Evolutionary conservation across 2,888 invertebrate genomes (phyloP).

Genomic region (Epistrophe eligans): DNA sequence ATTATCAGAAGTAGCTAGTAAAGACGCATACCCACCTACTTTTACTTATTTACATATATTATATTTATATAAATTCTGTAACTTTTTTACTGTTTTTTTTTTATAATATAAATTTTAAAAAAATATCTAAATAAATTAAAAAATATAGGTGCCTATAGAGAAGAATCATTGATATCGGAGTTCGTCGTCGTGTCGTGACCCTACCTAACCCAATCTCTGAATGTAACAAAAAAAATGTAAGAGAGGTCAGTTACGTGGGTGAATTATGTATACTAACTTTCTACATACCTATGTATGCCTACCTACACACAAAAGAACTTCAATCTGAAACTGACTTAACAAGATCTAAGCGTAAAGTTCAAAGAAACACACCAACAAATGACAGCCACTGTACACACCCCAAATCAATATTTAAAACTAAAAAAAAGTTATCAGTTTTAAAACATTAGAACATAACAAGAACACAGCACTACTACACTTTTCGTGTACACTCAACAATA

Average conservation of each 20-base stretch:
- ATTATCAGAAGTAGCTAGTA: too few relatives aligned
- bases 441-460: conserved; percentile 6
- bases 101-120: too few relatives aligned
- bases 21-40: too few relatives aligned
- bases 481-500: background rate
- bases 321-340: background rate
- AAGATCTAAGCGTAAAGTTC: background rate
- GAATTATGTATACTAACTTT: background rate
- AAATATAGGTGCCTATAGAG: too few relatives aligned
- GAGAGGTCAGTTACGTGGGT: conserved; percentile 21
- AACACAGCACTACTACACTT: background rate
- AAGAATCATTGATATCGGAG: too few relatives aligned
- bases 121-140: too few relatives aligned
- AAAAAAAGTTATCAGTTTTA: background rate
- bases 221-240: conserved; percentile 18
- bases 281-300: background rate
- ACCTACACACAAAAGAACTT: background rate
- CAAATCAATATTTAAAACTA: conserved; percentile 13
- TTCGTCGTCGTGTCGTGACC: background rate
- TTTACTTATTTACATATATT: too few relatives aligned
- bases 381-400: conserved; percentile 12
- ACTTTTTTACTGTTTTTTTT: too few relatives aligned
- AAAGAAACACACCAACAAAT: background rate
- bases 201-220: conserved; percentile 32
- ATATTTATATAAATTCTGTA: too few relatives aligned